Conservation (phyloP, 2,888 invertebrate genomes). For the Ecliptopera silaceata region DNA sequence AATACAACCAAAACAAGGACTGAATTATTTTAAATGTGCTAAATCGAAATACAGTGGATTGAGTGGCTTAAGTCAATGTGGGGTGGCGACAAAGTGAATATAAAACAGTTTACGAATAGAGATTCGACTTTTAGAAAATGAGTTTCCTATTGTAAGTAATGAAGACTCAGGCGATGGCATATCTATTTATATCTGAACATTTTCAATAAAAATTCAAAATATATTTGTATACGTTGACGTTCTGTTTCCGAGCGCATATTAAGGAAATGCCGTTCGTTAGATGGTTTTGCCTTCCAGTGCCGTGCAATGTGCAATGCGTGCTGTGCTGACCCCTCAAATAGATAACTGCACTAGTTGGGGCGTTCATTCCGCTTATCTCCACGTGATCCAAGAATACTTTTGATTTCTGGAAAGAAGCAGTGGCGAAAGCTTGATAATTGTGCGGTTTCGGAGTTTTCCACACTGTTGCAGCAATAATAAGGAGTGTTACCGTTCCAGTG, state of each 20-base stretch:
- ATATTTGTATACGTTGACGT: conserved; percentile 55
- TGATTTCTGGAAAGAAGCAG: neutral
- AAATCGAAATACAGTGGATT: neutral
- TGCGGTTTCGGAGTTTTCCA: neutral
- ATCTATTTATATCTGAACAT: conserved; percentile 67
- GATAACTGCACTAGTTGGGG: neutral
- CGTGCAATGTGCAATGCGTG: conserved; percentile 19
- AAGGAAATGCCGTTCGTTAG: conserved; percentile 31
- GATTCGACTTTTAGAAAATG: conserved; percentile 65
- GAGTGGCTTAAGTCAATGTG: conserved; percentile 63
- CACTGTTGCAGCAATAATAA: neutral
- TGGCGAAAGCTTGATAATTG: neutral
- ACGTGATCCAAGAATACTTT: neutral
- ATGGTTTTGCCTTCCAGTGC: conserved; percentile 1
- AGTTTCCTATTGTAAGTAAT: conserved; percentile 86
- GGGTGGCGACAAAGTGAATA: conserved; percentile 54
- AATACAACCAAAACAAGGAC: too few species aligned
- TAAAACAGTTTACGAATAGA: conserved; percentile 38
- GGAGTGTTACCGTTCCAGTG: conserved; percentile 74
- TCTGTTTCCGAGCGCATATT: conserved; percentile 64
- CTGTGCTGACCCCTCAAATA: neutral
- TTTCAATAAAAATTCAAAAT: conserved; percentile 54
- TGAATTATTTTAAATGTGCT: too few species aligned
- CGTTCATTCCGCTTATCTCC: neutral
- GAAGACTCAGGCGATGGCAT: conserved; percentile 28